Evolutionary conservation across 1,140 invertebrate genomes (phyloP), one percentile per base, ranked within the genome.

Genomic region (Cephus cinctus): DNA sequence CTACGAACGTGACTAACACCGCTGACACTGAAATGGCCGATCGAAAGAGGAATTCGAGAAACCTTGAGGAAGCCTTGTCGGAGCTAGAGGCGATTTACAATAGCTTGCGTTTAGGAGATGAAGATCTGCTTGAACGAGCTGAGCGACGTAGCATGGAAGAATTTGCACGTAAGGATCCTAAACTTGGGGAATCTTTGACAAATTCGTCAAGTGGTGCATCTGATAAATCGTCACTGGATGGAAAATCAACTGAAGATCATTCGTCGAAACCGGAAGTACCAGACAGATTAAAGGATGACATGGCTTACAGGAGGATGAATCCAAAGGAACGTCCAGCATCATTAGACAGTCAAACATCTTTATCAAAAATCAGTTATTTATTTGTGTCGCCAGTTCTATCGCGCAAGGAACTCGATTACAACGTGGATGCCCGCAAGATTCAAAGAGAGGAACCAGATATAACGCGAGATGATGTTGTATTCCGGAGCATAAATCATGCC

Each of bases 21-120:
- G n/a, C n/a, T n/a, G n/a, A n/a, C n/a, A n/a, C n/a, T n/a, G n/a
- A n/a, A n/a, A n/a, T n/a, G n/a, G n/a, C n/a, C 40, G 63, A 76
- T 11, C 30, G 35, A 51, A 73, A 75, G 48, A 75, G 80, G 54
- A 84, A 83, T 59, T 87, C 87, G 1, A 83, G 81, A 14, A 92
- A 92, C 71, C 77, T 92, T 19, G 90, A 94, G 66, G 89, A 94
- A 58, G 91, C 90, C 32, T 75, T 95, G 5, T 86, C 86, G 56
- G 92, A 95, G 71, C 69, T 96, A 21, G 92, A 96, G 76, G 86
- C 87, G 11, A 93, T 95, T 63, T 94, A 93, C 71, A 89, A 91
- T 56, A 90, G 87, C 54, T 75, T 94, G 15, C 81, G 85, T 11
- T 74, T 93, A 12, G 86, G 84, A 2, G 91, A 94, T 63, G 88